Evolutionary conservation across 2,797 vertebrate species (phyloP).

Genomic region (Gallinago stenura): DNA sequence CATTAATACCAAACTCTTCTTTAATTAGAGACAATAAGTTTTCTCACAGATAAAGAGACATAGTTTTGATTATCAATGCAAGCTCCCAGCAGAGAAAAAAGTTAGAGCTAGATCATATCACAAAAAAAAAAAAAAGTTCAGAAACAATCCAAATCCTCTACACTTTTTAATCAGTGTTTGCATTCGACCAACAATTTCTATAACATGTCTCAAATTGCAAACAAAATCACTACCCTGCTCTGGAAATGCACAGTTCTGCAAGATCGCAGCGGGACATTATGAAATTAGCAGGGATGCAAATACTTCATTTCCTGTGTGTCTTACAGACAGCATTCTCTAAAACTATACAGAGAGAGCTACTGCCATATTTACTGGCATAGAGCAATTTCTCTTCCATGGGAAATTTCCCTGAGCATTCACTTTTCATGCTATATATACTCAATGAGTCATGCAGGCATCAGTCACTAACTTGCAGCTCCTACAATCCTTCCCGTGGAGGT

Average conservation of each 20-base stretch:
- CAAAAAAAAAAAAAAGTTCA: background rate
- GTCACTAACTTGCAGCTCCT: background rate
- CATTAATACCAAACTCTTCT: background rate
- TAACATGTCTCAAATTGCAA: background rate
- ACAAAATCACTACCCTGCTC: background rate
- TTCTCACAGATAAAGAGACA: background rate
- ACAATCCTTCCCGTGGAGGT: fast-evolving
- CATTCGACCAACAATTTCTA: background rate
- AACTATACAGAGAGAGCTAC: background rate
- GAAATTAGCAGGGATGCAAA: background rate
- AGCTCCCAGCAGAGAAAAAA: background rate
- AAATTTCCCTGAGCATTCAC: background rate
- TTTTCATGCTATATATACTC: background rate
- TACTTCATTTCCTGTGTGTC: background rate
- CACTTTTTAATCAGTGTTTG: background rate
- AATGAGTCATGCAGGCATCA: background rate
- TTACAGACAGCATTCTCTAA: background rate
- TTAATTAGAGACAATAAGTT: background rate
- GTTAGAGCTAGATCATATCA: background rate
- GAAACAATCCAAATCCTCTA: background rate
- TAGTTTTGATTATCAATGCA: background rate
- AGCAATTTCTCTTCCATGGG: background rate
- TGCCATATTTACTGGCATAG: background rate
- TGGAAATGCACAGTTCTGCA: background rate
- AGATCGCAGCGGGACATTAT: background rate